Base-by-base conservation (phyloP, 2,797 vertebrate species). In the Fundulus diaphanus region DNA sequence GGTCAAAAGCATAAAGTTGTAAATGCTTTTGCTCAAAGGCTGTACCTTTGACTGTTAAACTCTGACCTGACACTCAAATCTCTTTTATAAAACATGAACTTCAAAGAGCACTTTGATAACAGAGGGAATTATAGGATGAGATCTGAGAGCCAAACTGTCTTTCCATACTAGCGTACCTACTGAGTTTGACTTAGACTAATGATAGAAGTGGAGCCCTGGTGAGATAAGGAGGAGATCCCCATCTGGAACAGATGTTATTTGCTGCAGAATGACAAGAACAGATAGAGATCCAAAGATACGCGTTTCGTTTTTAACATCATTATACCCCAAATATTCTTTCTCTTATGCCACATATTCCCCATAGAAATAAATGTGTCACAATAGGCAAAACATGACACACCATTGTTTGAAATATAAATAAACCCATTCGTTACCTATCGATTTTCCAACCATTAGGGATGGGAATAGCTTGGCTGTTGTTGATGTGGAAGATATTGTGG, bases 21-120 rank as follows among this genome's bases (percentile, higher is more conserved):
- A 65, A 63, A 70, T 77, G 78, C 84, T 86, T 94, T 93, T 78
- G 90, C 87, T 90, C 92, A 84, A 77, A 68, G 75, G 82, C 68
- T 24, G 44, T 78, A 89, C 89, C 84, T 90, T 92, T 87, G 80
- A 82, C 90, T 86, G 77, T 33, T 15, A 85, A 93, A 91, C 90
- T 92, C 89, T 92, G 91, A 94, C 94, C 92, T 84, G 90, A 91
- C 90, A 92, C 88, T 92, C 90, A 88, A 92, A 92, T 89, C 90
- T 87, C 82, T 93, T 92, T 92, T 88, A 86, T 68, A 88, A 79
- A 92, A 88, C 63, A 74, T 84, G 81, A 84, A 92, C 94, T 94
- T 94, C 94, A 96, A 95, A 95, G 93, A 86, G 69, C 42, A 75
- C 90, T 93, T 95, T 95, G 92, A 94, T 94, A 89, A 82, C 59